These are phyloP conservation scores for Xenops minutus DNA, from an alignment of 2,797 vertebrate genomes.

Conservation along the genomic window DNA sequence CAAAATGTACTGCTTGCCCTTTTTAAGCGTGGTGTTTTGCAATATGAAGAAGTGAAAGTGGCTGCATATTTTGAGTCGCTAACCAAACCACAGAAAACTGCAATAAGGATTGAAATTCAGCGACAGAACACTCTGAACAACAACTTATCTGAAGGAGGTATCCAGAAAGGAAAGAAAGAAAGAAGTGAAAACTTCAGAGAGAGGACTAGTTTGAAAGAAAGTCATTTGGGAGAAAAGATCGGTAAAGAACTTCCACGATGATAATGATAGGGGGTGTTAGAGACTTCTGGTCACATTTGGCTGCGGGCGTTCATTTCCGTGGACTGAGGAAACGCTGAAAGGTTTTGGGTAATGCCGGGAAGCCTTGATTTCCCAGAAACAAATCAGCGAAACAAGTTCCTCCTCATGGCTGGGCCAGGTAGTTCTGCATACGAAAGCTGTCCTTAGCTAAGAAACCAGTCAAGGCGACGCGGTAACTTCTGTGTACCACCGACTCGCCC, in stretches of 20 bases:
- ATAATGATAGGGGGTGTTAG: rapidly evolving
- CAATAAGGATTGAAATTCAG: not conserved
- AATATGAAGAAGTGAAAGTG: not conserved
- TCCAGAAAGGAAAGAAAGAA: not conserved
- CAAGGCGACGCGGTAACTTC: not conserved
- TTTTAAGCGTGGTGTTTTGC: not conserved
- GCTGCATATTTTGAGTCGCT: not conserved
- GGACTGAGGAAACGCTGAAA: not conserved
- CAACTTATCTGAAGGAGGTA: not conserved
- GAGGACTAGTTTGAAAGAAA: not conserved
- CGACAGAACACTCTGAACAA: not conserved
- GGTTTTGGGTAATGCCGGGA: not conserved
- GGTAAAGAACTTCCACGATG: not conserved
- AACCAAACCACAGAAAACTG: not conserved
- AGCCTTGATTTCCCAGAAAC: not conserved
- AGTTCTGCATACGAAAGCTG: not conserved
- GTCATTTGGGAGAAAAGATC: not conserved
- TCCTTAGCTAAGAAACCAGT: not conserved
- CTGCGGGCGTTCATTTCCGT: rapidly evolving
- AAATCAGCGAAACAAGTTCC: not conserved
- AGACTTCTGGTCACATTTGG: rapidly evolving
- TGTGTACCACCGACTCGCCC: not conserved
- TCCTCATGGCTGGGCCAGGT: not conserved
- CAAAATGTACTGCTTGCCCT: not conserved
- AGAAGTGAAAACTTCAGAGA: not conserved